phyloP scores from a whole-genome alignment of 1,140 invertebrate species.

The Leptinotarsa undecemlineata region DNA sequence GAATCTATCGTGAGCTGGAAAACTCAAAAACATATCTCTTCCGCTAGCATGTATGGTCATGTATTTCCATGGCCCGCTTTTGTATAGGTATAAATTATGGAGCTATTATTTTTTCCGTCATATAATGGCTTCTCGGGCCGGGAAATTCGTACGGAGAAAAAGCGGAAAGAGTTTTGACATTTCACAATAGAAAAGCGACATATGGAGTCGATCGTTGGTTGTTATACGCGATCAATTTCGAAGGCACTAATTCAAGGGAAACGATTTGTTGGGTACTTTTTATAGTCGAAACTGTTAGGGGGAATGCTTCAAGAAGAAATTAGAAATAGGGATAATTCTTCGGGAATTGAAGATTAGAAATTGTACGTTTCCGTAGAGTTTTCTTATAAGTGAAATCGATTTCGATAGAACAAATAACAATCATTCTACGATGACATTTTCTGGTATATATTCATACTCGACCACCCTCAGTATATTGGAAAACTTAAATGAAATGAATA shows the following conservation, averaged over 20 bases:
- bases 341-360: no score
- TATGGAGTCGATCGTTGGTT: slow-evolving; percentile 7
- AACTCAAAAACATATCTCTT: slow-evolving; percentile 26
- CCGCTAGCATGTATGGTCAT: slow-evolving; percentile 17
- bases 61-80: slow-evolving; percentile 15
- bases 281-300: no score
- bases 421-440: no score
- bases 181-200: slow-evolving; percentile 13
- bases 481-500: no score
- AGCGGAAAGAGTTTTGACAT: slow-evolving; percentile 20
- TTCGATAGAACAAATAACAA: no score
- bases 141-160: slow-evolving; percentile 11
- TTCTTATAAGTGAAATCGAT: no score
- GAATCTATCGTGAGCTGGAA: slow-evolving; percentile 19
- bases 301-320: no score
- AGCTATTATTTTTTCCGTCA: slow-evolving; percentile 23
- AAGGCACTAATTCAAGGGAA: slow-evolving; percentile 12
- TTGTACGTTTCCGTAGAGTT: no score
- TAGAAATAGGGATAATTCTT: no score
- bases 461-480: no score
- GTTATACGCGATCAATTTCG: slow-evolving; percentile 11
- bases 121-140: slow-evolving; percentile 12
- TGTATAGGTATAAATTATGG: slow-evolving; percentile 24
- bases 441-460: no score
- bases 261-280: neutral